Conservation (phyloP, 1,140 invertebrate species). For the Saccostrea echinata region DNA sequence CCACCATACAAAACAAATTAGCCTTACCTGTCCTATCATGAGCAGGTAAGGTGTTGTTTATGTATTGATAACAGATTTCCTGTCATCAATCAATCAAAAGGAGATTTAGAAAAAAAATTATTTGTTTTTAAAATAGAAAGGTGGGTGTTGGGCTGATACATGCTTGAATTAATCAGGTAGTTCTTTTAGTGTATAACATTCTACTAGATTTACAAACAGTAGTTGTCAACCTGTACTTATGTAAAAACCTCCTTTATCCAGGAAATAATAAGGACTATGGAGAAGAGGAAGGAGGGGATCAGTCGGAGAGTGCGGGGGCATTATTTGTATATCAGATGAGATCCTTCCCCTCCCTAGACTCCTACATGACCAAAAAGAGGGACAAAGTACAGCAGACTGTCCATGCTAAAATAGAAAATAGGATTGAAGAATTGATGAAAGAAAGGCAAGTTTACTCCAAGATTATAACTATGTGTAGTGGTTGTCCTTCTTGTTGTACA, state of each 20-base stretch:
- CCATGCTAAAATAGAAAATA: conserved; percentile 67
- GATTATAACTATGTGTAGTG: not conserved
- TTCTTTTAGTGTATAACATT: too few relatives aligned
- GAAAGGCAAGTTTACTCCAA: conserved; percentile 65
- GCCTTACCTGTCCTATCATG: too few relatives aligned
- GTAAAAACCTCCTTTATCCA: not conserved
- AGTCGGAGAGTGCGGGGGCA: conserved; percentile 46
- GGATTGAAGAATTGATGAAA: conserved; percentile 69
- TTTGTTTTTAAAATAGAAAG: too few relatives aligned
- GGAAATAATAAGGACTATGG: conserved; percentile 49
- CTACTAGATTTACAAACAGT: too few relatives aligned
- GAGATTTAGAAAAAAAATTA: too few relatives aligned
- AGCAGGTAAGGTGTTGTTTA: too few relatives aligned
- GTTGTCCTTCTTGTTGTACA: not conserved
- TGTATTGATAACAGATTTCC: too few relatives aligned
- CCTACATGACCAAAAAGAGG: conserved; percentile 64
- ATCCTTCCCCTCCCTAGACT: conserved; percentile 71
- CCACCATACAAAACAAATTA: too few relatives aligned
- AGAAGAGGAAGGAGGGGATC: conserved; percentile 52
- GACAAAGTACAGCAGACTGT: conserved; percentile 56
- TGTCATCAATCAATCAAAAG: too few relatives aligned
- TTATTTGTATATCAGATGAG: conserved; percentile 71
- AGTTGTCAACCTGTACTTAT: not conserved
- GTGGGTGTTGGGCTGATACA: too few relatives aligned
- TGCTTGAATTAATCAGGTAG: too few relatives aligned